Percentiles rank a stretch among this genome's conserved stretches.
phyloP scores from a whole-genome alignment of 2,113 vertebrate species.

The Dissostichus mawsoni region DNA sequence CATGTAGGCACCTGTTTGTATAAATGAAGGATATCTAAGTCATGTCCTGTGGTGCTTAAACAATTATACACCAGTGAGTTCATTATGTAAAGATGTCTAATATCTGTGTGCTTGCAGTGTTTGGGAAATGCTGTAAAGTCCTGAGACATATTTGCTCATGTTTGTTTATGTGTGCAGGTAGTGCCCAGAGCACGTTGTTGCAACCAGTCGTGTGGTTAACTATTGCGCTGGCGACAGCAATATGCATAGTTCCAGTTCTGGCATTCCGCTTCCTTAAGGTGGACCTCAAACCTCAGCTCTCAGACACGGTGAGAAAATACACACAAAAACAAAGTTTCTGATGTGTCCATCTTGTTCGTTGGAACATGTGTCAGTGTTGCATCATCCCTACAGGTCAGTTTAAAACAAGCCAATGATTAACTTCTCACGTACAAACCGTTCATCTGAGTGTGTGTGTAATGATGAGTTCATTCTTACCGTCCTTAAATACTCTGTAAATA shows the following conservation, averaged over 20 bases:
- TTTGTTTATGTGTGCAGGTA: slow-evolving; percentile 80
- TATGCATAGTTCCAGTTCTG: slow-evolving; percentile 93
- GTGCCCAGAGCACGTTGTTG: slow-evolving; percentile 90
- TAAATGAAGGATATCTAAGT: background rate
- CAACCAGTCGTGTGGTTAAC: slow-evolving; percentile 95
- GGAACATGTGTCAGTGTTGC: slow-evolving; percentile 12
- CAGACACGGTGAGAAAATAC: slow-evolving; percentile 89
- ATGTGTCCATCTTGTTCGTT: slow-evolving; percentile 36
- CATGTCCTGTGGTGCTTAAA: background rate
- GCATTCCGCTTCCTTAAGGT: slow-evolving; percentile 95
- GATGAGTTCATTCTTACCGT: background rate
- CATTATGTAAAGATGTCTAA: background rate
- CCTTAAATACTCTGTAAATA: slow-evolving; percentile 58
- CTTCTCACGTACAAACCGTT: background rate
- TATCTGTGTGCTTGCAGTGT: background rate
- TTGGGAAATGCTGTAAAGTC: background rate
- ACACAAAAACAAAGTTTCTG: slow-evolving; percentile 17
- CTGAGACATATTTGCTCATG: background rate
- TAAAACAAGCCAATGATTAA: slow-evolving; percentile 54
- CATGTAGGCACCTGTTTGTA: background rate
- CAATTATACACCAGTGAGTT: background rate
- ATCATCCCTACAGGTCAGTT: background rate
- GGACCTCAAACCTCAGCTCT: slow-evolving; percentile 92
- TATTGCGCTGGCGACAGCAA: slow-evolving; percentile 90
- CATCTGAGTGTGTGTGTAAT: background rate